phyloP scores from a whole-genome alignment of 2,797 vertebrate species.

The Semotilus atromaculatus region DNA sequence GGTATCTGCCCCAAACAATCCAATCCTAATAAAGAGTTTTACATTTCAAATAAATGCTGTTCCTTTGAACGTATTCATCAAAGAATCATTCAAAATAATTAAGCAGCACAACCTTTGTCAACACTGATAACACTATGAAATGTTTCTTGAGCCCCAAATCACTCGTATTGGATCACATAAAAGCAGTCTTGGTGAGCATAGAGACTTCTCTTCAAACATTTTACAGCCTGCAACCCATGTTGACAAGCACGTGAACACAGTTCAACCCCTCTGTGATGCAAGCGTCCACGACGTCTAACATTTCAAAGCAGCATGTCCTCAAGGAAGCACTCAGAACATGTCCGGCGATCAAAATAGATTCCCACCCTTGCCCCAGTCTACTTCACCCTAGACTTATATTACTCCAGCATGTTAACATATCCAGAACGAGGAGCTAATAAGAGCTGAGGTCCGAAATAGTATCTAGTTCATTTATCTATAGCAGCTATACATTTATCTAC shows the following conservation, averaged over 20 bases:
- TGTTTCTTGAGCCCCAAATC: not conserved
- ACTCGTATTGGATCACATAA: not conserved
- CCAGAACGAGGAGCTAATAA: not conserved
- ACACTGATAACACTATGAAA: not conserved
- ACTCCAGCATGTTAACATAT: not conserved
- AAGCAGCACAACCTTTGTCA: not conserved
- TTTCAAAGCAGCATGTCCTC: conserved; percentile 40
- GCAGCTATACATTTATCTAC: not conserved
- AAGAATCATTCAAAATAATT: too few species aligned
- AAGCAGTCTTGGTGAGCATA: not conserved
- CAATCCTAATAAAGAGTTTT: not conserved
- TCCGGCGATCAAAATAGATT: conserved; percentile 47
- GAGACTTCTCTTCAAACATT: not conserved
- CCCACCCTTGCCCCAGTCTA: conserved; percentile 35
- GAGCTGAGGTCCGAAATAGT: not conserved
- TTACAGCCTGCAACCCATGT: not conserved
- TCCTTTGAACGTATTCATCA: not conserved
- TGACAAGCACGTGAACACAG: not conserved
- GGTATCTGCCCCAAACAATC: not conserved
- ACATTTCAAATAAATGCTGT: not conserved
- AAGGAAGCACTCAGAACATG: conserved; percentile 3
- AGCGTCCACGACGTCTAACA: conserved; percentile 10
- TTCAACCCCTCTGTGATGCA: conserved; percentile 16
- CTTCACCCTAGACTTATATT: conserved; percentile 33
- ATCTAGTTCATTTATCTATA: not conserved